Percentiles rank a stretch among this genome's conserved stretches.
phyloP scores from a whole-genome alignment of 2,888 invertebrate species.

The Eupithecia abbreviata region DNA sequence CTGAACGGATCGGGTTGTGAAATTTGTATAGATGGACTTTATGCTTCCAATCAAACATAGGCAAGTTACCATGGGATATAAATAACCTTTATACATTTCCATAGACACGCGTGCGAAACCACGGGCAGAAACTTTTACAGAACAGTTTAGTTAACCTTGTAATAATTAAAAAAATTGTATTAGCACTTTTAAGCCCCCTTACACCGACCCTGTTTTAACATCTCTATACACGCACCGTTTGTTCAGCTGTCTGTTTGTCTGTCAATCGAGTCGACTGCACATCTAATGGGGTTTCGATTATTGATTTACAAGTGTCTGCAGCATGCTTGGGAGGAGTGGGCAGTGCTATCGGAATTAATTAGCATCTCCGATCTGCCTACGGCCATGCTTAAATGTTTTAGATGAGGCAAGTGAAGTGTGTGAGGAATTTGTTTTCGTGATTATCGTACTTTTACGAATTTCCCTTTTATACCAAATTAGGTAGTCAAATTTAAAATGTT shows the following conservation, averaged over 20 bases:
- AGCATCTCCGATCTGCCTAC: background rate
- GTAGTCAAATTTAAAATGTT: background rate
- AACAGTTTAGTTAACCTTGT: background rate
- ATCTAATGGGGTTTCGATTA: slow-evolving; percentile 39
- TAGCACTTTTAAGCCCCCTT: slow-evolving; percentile 9
- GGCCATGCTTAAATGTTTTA: background rate
- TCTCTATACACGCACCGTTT: slow-evolving; percentile 44
- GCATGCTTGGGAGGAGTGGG: background rate
- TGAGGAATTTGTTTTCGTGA: background rate
- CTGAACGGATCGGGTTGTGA: no score
- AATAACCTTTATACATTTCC: no score
- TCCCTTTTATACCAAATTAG: background rate
- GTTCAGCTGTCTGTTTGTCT: slow-evolving; percentile 46
- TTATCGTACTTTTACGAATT: background rate
- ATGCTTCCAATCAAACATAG: no score
- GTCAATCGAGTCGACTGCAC: slow-evolving; percentile 39
- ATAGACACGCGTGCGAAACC: no score
- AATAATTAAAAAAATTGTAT: background rate
- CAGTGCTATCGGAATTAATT: slow-evolving; percentile 10
- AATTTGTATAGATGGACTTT: no score
- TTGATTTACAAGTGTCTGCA: slow-evolving; percentile 29
- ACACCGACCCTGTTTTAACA: slow-evolving; percentile 37
- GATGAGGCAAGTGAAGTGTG: background rate
- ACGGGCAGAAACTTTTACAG: no score
- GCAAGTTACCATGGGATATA: no score